Conservation (phyloP, 2,113 vertebrate species). For the Neogale vison region DNA sequence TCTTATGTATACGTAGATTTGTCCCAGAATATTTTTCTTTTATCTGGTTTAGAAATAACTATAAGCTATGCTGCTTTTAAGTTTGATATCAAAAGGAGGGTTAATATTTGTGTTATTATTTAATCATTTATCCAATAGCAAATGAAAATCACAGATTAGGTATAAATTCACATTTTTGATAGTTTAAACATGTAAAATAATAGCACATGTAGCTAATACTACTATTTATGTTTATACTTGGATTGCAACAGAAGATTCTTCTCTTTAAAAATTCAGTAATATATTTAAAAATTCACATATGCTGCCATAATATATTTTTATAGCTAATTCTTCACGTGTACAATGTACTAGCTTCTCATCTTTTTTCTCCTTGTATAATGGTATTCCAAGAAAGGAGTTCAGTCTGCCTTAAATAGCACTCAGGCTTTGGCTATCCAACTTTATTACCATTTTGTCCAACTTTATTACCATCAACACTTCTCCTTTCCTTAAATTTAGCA, state of each 20-base stretch:
- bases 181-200: conserved; percentile 23
- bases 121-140: neutral
- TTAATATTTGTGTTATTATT: neutral
- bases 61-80: neutral
- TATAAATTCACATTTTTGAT: neutral
- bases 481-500: neutral
- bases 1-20: neutral
- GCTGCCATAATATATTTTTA: neutral
- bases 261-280: neutral
- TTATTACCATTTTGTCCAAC: neutral
- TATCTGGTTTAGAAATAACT: conserved; percentile 38
- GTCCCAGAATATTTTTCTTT: neutral
- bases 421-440: neutral
- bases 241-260: neutral
- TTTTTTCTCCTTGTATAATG: neutral
- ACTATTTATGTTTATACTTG: neutral
- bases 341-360: neutral
- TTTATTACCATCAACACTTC: neutral
- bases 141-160: conserved; percentile 1
- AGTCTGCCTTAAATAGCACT: neutral
- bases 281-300: neutral
- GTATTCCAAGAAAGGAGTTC: neutral
- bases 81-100: neutral
- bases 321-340: neutral
- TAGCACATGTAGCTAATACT: neutral